These are phyloP conservation scores for Nesoenas mayeri DNA, from an alignment of 2,113 vertebrate genomes.

Conservation along the genomic window DNA sequence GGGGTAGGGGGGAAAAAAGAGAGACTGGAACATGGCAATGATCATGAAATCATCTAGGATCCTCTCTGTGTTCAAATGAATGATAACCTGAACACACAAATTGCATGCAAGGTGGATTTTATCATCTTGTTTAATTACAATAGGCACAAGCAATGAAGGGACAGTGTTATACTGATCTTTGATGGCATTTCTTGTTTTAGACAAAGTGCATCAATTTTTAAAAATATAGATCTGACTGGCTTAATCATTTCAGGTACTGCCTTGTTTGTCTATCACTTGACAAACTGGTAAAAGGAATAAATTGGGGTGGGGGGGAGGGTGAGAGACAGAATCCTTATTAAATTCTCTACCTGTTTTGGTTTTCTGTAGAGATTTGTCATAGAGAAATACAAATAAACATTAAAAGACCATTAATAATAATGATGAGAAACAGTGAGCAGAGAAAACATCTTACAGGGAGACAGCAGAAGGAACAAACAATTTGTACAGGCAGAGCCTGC, in stretches of 20 bases:
- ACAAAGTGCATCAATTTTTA: not conserved
- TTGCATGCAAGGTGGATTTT: not conserved
- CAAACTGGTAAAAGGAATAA: not conserved
- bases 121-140: not conserved
- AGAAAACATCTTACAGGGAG: not conserved
- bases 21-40: not conserved
- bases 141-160: not conserved
- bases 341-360: not conserved
- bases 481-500: not conserved
- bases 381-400: not conserved
- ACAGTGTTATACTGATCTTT: not conserved
- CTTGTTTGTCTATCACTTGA: not conserved
- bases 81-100: not conserved
- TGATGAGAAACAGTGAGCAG: not conserved
- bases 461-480: not conserved
- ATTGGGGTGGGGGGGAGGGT: too few species aligned
- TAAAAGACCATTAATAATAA: not conserved
- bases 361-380: not conserved
- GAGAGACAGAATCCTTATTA: not conserved
- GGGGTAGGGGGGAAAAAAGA: accelerated
- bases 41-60: not conserved
- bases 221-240: not conserved
- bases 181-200: not conserved
- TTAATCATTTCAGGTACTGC: not conserved
- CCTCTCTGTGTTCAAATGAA: not conserved